Evolutionary conservation across 2,888 invertebrate genomes (phyloP).

Genomic region (Hyalella azteca): DNA sequence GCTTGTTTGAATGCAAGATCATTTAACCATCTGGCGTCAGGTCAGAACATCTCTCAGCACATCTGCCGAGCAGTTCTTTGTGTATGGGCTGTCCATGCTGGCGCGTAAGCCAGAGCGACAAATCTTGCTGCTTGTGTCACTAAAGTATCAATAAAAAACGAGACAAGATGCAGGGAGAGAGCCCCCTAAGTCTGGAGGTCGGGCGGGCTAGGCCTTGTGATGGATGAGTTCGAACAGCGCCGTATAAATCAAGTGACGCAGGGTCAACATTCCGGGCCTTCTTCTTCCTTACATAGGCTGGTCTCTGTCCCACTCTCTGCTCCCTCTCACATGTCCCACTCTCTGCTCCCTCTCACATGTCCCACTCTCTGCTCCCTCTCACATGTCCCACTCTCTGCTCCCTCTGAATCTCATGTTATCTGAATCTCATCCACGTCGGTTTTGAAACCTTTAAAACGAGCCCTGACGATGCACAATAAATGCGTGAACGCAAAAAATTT

Average conservation of each 20-base stretch:
- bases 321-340: too few relatives aligned
- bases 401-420: too few relatives aligned
- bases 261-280: not conserved
- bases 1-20: too few relatives aligned
- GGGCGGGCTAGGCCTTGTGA: not conserved
- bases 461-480: too few relatives aligned
- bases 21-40: too few relatives aligned
- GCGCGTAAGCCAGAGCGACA: not conserved
- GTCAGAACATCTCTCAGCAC: too few relatives aligned
- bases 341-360: too few relatives aligned
- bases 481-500: too few relatives aligned
- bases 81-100: not conserved
- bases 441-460: too few relatives aligned
- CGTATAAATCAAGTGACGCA: not conserved
- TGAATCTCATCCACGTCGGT: too few relatives aligned
- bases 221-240: slow-evolving; percentile 1
- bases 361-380: too few relatives aligned
- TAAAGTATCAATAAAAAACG: not conserved
- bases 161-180: not conserved
- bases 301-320: not conserved
- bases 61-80: not conserved
- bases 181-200: not conserved
- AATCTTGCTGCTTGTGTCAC: not conserved
- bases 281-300: not conserved
- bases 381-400: too few relatives aligned